Percentiles rank a stretch among this genome's conserved stretches.
phyloP scores from a whole-genome alignment of 2,797 vertebrate species.

The Graptemys geographica region DNA sequence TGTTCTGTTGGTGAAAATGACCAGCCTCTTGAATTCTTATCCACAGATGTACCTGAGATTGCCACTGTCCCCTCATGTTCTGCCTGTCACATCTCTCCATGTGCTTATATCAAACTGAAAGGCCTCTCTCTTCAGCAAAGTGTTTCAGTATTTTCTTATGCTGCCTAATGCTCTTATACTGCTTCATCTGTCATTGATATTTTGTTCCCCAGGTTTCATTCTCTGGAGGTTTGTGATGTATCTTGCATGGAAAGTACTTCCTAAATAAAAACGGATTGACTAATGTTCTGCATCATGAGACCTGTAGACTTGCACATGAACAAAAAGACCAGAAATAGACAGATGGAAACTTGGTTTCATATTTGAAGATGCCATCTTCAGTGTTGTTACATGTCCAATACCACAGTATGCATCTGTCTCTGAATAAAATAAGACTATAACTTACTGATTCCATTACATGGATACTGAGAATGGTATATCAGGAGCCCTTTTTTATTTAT shows the following conservation, averaged over 20 bases:
- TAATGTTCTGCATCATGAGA: neutral
- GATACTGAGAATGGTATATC: neutral
- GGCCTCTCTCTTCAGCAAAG: neutral
- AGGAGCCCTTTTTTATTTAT: neutral
- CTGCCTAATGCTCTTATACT: neutral
- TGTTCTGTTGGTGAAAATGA: neutral
- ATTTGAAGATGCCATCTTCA: constrained; percentile 1
- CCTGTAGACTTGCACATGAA: neutral
- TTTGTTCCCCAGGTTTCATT: constrained; percentile 16
- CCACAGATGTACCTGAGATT: neutral
- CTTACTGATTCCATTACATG: neutral
- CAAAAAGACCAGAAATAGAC: neutral
- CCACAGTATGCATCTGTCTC: neutral
- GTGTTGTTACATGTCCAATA: neutral
- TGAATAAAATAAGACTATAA: neutral
- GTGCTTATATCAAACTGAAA: constrained; percentile 41
- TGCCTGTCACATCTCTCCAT: neutral
- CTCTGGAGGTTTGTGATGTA: neutral
- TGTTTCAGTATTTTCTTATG: neutral
- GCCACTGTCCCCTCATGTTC: neutral
- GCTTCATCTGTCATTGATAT: neutral
- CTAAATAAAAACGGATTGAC: constrained; percentile 20
- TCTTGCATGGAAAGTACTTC: constrained; percentile 18
- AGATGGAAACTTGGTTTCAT: neutral
- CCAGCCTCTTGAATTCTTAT: neutral